Evolutionary conservation across 2,113 vertebrate genomes (phyloP).

Genomic region (Micronycteris hirsuta): DNA sequence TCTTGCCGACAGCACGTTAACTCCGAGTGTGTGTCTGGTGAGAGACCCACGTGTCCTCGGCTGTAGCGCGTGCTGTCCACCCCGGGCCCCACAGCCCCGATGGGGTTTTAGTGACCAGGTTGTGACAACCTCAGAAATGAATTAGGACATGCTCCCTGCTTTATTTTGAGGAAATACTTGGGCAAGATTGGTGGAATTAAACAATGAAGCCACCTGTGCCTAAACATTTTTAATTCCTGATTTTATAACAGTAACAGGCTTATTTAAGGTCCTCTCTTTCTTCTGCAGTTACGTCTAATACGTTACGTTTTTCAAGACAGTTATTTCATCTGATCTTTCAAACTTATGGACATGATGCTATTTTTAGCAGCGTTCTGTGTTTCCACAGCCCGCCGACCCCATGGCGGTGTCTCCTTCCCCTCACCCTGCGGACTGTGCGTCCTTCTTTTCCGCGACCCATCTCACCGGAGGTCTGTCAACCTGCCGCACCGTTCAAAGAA

Average conservation of each 20-base stretch:
- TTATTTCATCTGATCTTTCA: background rate
- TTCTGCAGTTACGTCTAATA: background rate
- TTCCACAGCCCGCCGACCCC: background rate
- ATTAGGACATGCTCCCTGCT: background rate
- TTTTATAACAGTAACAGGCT: background rate
- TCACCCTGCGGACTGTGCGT: background rate
- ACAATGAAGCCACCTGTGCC: background rate
- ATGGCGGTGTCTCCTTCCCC: too few species aligned
- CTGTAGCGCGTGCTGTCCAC: background rate
- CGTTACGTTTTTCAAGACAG: background rate
- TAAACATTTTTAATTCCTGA: background rate
- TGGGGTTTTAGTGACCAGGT: background rate
- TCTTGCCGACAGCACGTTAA: background rate
- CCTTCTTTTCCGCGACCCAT: background rate
- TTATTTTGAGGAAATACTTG: background rate
- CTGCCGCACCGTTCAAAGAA: background rate
- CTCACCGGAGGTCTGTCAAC: background rate
- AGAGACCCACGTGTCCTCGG: background rate
- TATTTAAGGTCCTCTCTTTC: background rate
- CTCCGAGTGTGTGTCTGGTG: background rate
- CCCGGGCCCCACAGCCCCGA: background rate
- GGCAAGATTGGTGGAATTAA: background rate
- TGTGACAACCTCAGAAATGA: background rate
- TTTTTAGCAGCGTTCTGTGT: background rate
- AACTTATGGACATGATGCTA: background rate